Evolutionary conservation across 2,888 invertebrate genomes (phyloP).

Genomic region (Orgyia antiqua): DNA sequence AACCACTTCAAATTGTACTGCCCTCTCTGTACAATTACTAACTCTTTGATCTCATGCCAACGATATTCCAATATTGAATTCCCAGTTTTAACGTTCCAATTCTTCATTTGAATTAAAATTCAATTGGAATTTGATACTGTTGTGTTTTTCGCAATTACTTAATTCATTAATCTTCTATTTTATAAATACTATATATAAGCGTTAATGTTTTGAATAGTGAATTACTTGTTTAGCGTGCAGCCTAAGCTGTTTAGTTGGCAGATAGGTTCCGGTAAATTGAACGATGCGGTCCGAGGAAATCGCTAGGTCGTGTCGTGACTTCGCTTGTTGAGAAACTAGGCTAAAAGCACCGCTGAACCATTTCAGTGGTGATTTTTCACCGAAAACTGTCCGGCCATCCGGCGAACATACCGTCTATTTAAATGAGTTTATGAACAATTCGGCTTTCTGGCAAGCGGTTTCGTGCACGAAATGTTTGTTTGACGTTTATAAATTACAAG

Average conservation of each 20-base stretch:
- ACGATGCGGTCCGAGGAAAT: conserved; percentile 48
- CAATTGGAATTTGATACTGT: conserved; percentile 4
- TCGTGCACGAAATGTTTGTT: conserved; percentile 20
- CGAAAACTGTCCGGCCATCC: conserved; percentile 42
- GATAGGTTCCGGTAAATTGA: conserved; percentile 57
- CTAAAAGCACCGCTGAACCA: conserved; percentile 54
- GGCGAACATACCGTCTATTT: conserved; percentile 33
- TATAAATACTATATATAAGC: too few relatives aligned
- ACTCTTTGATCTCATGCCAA: conserved; percentile 45
- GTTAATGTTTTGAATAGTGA: too few relatives aligned
- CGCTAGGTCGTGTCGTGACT: conserved; percentile 58
- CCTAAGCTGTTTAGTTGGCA: conserved; percentile 47
- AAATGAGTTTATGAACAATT: conserved; percentile 44
- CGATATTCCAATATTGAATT: conserved; percentile 32
- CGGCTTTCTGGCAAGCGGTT: conserved; percentile 29
- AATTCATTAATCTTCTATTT: too few relatives aligned
- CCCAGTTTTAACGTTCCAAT: conserved; percentile 15
- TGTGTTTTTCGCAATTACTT: too few relatives aligned
- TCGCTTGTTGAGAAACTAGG: conserved; percentile 49
- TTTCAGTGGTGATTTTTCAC: conserved; percentile 53
- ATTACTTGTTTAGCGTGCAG: conserved; percentile 20
- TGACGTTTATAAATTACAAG: conserved; percentile 27
- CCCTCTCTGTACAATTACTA: conserved; percentile 54
- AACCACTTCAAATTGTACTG: conserved; percentile 50
- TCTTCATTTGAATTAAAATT: conserved; percentile 25